Evolutionary conservation across 2,797 vertebrate species (phyloP), one percentile per base, ranked within the genome.

Genomic region (Hemitrygon akajei): DNA sequence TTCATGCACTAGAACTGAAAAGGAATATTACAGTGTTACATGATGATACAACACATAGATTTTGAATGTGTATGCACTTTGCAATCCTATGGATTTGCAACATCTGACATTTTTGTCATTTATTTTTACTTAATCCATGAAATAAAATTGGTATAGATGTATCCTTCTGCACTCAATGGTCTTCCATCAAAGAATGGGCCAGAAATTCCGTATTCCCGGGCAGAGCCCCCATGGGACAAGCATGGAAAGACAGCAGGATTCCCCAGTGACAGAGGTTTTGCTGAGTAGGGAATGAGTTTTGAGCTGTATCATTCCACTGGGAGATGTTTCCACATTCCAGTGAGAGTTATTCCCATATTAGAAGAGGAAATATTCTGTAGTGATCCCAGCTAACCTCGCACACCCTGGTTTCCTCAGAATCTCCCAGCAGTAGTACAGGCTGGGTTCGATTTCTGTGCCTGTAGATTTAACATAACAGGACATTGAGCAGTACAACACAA

Each of bases 51-150:
- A 75, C n/a, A 37, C 25, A 9, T 75, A 93, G 91, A n/a, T 22
- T 76, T 93, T 27, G 14, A 75, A 76, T 12, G 37, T 12, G 37
- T 71, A 73, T 91, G 91, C 91, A 95, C 94, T 95, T 96, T 96
- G 95, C 95, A 95, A 95, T 97, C 96, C 96, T 96, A 95, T 96
- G 97, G 96, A 97, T 95, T 96, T 96, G 94, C 95, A 95, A 94
- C 96, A 95, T 96, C 63, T 76, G 93, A 96, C 95, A 95, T 94
- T 96, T 95, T 95, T 96, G 96, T 96, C 95, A 94, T 96, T 86
- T 86, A 60, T 86, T 96, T 95, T 96, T 96, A 95, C 94, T 97
- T 94, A 96, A 96, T 96, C 95, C 96, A 95, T 87, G 95, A 96
- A 97, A 97, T 97, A 97, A 97, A 97, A 95, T 73, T 75, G 91